Evolutionary conservation across 2,797 vertebrate genomes (phyloP).

Genomic region (Cichlasoma orientale): DNA sequence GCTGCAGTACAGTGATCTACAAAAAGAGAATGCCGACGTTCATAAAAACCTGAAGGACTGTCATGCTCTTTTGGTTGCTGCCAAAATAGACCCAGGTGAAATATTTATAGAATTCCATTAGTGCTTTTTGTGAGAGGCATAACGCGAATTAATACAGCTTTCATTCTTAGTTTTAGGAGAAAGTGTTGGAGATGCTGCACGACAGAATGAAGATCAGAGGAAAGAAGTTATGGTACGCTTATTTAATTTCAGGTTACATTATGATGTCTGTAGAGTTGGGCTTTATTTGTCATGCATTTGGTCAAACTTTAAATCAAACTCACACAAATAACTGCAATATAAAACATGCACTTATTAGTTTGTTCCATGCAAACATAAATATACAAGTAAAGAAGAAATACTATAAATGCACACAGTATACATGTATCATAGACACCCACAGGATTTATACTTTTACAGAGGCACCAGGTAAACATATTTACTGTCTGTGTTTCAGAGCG

Average conservation of each 20-base stretch:
- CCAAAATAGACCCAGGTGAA: constrained; percentile 79
- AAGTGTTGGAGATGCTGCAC: constrained; percentile 60
- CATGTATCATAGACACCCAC: not conserved
- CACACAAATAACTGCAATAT: not conserved
- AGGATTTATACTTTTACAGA: not conserved
- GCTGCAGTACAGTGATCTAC: constrained; percentile 64
- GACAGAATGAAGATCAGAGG: constrained; percentile 69
- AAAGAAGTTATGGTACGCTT: constrained; percentile 75
- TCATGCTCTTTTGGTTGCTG: constrained; percentile 70
- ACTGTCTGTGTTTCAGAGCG: constrained; percentile 57
- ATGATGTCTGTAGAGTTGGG: not conserved
- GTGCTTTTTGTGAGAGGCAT: not conserved
- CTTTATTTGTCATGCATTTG: not conserved
- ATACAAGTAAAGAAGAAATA: not conserved
- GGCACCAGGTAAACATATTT: not conserved
- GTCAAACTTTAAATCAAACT: not conserved
- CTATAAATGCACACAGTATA: not conserved
- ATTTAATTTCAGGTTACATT: constrained; percentile 23
- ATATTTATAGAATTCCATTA: not conserved
- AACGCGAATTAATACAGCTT: not conserved
- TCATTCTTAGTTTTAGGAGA: constrained; percentile 75
- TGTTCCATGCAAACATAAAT: constrained; percentile 2
- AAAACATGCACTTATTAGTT: not conserved
- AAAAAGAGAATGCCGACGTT: constrained; percentile 72
- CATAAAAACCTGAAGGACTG: constrained; percentile 76